A percentile compares a stretch with the other conserved stretches of the same genome.
Conservation (phyloP, 1,140 invertebrate species). For the Mercenaria mercenaria region DNA sequence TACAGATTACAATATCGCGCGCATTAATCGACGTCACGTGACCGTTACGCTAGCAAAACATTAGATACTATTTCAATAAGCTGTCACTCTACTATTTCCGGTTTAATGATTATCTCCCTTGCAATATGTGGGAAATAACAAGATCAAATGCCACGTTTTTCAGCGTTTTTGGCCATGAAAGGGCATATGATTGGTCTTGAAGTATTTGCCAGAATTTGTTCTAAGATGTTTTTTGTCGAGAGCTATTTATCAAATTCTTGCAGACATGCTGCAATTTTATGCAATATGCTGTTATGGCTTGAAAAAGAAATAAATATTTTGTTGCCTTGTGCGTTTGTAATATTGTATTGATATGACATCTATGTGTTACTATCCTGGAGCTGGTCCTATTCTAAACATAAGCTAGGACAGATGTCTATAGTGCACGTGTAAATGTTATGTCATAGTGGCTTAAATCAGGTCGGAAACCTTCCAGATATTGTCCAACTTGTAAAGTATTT, state of each 20-base stretch:
- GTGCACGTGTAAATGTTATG: too few relatives aligned
- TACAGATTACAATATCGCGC: conserved; percentile 64
- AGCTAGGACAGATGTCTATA: too few relatives aligned
- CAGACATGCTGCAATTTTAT: neutral
- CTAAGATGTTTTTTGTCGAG: conserved; percentile 13
- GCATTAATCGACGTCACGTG: conserved; percentile 61
- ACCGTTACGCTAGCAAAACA: conserved; percentile 57
- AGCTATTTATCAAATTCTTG: neutral
- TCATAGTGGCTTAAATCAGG: too few relatives aligned
- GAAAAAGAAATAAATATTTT: too few relatives aligned
- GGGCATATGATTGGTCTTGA: conserved; percentile 49
- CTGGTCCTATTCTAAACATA: too few relatives aligned
- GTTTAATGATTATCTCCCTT: conserved; percentile 47
- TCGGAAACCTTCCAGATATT: too few relatives aligned
- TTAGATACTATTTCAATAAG: conserved; percentile 69
- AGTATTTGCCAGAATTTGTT: conserved; percentile 24
- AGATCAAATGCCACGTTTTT: conserved; percentile 38
- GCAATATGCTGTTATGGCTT: too few relatives aligned
- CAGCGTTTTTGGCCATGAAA: conserved; percentile 58
- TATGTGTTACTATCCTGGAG: too few relatives aligned
- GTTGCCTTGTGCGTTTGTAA: too few relatives aligned
- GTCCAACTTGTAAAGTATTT: too few relatives aligned
- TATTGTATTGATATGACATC: too few relatives aligned
- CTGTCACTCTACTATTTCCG: conserved; percentile 63
- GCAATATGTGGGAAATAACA: neutral